A percentile compares a stretch with the other conserved stretches of the same genome.
These are phyloP conservation scores for Catocala sponsa DNA, from an alignment of 2,888 invertebrate species.

Conservation along the genomic window DNA sequence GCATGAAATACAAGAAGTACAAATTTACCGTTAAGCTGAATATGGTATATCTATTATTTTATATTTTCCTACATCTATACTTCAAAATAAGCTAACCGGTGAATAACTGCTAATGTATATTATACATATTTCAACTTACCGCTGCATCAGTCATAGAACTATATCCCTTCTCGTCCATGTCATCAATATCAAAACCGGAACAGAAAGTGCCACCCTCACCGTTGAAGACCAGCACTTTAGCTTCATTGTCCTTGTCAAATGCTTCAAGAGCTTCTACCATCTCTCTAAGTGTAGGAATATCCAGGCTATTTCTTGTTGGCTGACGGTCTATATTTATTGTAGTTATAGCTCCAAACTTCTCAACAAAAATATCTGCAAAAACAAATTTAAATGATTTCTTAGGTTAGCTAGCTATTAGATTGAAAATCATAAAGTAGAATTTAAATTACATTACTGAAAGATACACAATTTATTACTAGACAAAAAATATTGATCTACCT, in stretches of 20 bases:
- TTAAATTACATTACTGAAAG: no score
- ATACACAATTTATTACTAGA: no score
- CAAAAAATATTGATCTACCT: no score
- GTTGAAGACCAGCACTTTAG: conserved; percentile 93
- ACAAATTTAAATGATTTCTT: neutral
- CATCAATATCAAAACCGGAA: conserved; percentile 96
- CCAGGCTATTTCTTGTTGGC: conserved; percentile 94
- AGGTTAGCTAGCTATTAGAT: no score
- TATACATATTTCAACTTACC: conserved; percentile 59
- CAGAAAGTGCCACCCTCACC: conserved; percentile 98
- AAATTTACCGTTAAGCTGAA: no score
- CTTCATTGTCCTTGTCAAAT: conserved; percentile 93
- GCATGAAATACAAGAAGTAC: no score
- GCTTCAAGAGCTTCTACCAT: conserved; percentile 91
- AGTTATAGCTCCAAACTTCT: conserved; percentile 90
- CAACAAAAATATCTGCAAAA: conserved; percentile 82
- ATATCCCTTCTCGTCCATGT: conserved; percentile 87
- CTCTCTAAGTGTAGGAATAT: conserved; percentile 90
- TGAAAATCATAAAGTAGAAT: no score
- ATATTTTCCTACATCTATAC: no score
- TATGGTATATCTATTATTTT: no score
- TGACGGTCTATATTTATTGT: conserved; percentile 96
- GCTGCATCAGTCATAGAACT: conserved; percentile 75
- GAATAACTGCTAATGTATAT: no score
- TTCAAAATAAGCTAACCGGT: no score